Conservation (phyloP, 2,113 vertebrate species). For the Toxotes jaculatrix region DNA sequence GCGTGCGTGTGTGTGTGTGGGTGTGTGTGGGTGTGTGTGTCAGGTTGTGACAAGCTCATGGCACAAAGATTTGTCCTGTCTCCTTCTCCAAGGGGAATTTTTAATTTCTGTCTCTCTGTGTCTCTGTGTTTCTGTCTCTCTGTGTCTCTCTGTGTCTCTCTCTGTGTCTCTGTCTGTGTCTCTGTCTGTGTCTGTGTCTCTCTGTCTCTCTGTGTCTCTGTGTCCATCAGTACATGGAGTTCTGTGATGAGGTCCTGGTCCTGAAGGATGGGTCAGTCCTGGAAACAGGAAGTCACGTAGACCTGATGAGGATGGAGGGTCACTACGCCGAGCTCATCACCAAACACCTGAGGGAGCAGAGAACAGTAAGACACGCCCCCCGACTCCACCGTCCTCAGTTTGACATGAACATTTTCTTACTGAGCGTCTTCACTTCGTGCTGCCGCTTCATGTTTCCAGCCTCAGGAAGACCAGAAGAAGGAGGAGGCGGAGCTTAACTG, state of each 20-base stretch:
- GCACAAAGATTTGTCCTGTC: too few relatives aligned
- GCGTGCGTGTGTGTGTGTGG: too few relatives aligned
- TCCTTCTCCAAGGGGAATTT: too few relatives aligned
- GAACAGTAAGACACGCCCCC: conserved; percentile 42
- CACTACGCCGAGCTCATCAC: conserved; percentile 82
- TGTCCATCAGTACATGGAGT: conserved; percentile 81
- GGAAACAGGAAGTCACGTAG: conserved; percentile 81
- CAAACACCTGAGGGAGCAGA: conserved; percentile 73
- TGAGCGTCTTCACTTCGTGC: too few relatives aligned
- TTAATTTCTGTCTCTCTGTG: too few relatives aligned
- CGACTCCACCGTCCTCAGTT: too few relatives aligned
- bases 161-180: not conserved
- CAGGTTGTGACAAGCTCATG: too few relatives aligned
- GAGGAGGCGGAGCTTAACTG: not conserved
- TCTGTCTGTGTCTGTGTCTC: not conserved
- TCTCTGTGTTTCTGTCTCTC: not conserved
- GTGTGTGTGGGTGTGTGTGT: too few relatives aligned
- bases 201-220: not conserved
- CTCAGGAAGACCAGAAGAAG: not conserved
- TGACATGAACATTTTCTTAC: too few relatives aligned
- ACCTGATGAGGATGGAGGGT: conserved; percentile 77
- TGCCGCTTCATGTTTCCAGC: not conserved
- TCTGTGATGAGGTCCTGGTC: conserved; percentile 84
- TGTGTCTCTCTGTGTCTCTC: not conserved
- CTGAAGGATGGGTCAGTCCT: conserved; percentile 82